Conservation (phyloP, 2,888 invertebrate genomes). For the Dynastes hyllus region DNA sequence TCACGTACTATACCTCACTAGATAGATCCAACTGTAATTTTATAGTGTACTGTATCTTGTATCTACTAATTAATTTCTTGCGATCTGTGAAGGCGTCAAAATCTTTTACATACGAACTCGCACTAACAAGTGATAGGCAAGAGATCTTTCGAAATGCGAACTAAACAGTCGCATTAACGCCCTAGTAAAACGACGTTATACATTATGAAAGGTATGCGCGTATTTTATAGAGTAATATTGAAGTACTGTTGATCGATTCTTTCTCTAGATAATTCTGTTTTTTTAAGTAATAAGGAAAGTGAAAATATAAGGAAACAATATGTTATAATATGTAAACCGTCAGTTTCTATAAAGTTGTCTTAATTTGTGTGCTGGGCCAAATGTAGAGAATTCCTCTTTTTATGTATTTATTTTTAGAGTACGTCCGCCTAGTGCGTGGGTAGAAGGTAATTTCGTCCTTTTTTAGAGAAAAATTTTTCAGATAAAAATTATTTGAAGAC, state of each 20-base stretch:
- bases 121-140: conserved; percentile 9
- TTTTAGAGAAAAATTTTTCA: too few species aligned
- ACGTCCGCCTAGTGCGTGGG: too few species aligned
- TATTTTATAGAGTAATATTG: background rate
- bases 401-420: too few species aligned
- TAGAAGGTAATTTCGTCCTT: too few species aligned
- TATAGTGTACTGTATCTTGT: background rate
- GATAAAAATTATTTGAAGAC: too few species aligned
- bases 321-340: too few species aligned
- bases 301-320: too few species aligned
- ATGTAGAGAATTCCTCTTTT: too few species aligned
- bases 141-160: conserved; percentile 12
- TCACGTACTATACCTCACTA: too few species aligned
- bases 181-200: background rate
- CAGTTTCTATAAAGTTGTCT: too few species aligned
- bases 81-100: conserved; percentile 19
- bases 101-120: background rate
- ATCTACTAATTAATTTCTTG: background rate
- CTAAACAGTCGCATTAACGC: background rate
- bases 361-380: too few species aligned
- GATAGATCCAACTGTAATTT: background rate
- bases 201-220: background rate
- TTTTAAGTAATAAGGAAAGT: too few species aligned
- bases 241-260: background rate
- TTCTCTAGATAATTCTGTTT: background rate